These are phyloP conservation scores for Eumerus sabulonum DNA, from an alignment of 2,888 invertebrate species.

Conservation along the genomic window DNA sequence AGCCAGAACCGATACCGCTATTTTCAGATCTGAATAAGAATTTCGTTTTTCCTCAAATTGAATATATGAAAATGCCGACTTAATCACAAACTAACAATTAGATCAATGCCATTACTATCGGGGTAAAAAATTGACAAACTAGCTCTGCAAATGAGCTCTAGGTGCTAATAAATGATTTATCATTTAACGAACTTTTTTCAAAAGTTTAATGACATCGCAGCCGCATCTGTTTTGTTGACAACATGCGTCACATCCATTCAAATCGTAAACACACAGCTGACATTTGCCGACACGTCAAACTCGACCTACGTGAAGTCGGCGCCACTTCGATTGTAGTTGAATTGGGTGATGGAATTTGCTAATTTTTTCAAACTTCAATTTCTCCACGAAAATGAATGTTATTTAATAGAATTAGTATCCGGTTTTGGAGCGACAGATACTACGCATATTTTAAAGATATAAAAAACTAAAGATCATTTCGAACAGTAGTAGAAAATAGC, in stretches of 20 bases:
- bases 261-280: constrained; percentile 54
- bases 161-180: no score
- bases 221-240: constrained; percentile 2
- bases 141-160: no score
- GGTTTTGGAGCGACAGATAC: no score
- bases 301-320: constrained; percentile 40
- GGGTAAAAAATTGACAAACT: no score
- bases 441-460: no score
- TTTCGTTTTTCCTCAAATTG: no score
- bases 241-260: constrained; percentile 23
- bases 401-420: neutral
- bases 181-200: constrained; percentile 3
- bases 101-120: no score
- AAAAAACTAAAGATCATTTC: no score
- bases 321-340: neutral
- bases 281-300: constrained; percentile 34
- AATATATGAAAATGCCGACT: no score
- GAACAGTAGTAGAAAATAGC: neutral
- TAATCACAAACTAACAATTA: no score
- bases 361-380: constrained; percentile 7
- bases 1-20: no score
- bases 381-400: neutral
- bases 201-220: neutral
- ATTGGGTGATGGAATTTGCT: constrained; percentile 30
- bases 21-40: no score